Evolutionary conservation across 2,888 invertebrate species (phyloP).

Genomic region (Blomia tropicalis): DNA sequence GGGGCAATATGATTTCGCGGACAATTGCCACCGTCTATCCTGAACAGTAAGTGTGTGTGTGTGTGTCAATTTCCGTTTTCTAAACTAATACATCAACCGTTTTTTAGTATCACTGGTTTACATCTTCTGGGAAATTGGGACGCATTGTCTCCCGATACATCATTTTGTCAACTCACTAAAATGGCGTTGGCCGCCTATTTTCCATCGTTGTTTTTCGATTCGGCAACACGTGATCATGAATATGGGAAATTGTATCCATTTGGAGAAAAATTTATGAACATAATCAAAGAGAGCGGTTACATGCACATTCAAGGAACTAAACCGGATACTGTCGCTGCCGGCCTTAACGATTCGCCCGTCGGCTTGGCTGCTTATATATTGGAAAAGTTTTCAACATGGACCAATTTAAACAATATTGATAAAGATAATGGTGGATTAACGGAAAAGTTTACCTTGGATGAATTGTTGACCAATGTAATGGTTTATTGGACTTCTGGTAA

Average conservation of each 20-base stretch:
- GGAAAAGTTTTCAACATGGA: slow-evolving; percentile 70
- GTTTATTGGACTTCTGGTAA: slow-evolving; percentile 60
- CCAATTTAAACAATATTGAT: slow-evolving; percentile 41
- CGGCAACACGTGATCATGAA: neutral
- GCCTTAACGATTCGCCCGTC: slow-evolving; percentile 56
- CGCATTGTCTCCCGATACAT: neutral
- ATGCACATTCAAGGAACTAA: slow-evolving; percentile 68
- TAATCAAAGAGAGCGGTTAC: slow-evolving; percentile 40
- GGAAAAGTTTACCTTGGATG: slow-evolving; percentile 49
- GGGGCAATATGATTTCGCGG: slow-evolving; percentile 52
- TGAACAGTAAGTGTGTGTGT: slow-evolving; percentile 34
- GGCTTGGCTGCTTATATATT: slow-evolving; percentile 75
- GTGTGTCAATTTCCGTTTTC: neutral
- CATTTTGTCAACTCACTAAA: neutral
- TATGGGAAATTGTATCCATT: slow-evolving; percentile 32
- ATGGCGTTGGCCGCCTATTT: neutral
- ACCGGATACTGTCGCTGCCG: slow-evolving; percentile 63
- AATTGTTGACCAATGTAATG: slow-evolving; percentile 60
- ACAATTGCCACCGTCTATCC: slow-evolving; percentile 49
- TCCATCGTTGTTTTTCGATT: neutral
- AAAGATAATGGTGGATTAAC: slow-evolving; percentile 50
- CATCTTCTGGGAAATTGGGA: neutral
- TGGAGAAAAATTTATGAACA: slow-evolving; percentile 28
- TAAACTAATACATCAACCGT: neutral
- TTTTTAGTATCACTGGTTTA: neutral